Evolutionary conservation across 2,113 vertebrate genomes (phyloP), one percentile per base, ranked within the genome.

Genomic region (Podarcis raffonei): DNA sequence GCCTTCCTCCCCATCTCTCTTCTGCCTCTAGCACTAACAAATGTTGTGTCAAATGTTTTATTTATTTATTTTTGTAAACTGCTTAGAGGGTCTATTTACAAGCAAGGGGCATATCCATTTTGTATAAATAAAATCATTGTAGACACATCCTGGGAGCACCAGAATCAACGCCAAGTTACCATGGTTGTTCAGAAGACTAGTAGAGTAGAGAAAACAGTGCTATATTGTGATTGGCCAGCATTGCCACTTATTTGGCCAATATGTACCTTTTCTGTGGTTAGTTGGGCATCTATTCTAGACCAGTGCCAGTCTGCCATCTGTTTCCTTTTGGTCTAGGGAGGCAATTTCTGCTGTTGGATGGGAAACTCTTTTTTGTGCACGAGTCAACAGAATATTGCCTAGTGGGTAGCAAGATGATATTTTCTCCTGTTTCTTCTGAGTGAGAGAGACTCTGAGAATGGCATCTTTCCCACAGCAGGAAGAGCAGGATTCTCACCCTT

Each of bases 121-220:
- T 53, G 2, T 53, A 53, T 11, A 53, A 53, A 12, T 53, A 48
- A 48, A 48, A 75, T 18, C 18, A 16, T 4, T 82, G 83, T 89
- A 90, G 25, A 39, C 86, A 92, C 39, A 8, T 75, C 9, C 8
- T 77, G 16, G 77, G 0, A 89, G 11, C 82, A 81, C 2, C 83
- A 75, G 88, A 57, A 65, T 92, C 90, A 1, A 25, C 39, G 7
- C n/a, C 66, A 78, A 1, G 27, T 90, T 62, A 23, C 57, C 0
- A 0, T 86, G 72, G 32, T 65, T 89, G 80, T 81, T 71, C 65
- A 76, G 37, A 59, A 48, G 27, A 85, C 8, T 90, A 83, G 86
- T 69, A 59, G 76, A 42, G 39, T 74, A 88, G 68, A 93, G 81
- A 35, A 80, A 89, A 62, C 68, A 72, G 81, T 88, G 84, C n/a